Percentiles rank a stretch among this genome's conserved stretches.
These are phyloP conservation scores for human DNA, from an alignment of 2,113 vertebrate species.

Conservation along the genomic window GRCh38 chr2:169282001-169282500, in stretches of 20 bases:
- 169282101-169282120: not conserved
- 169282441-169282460: not conserved
- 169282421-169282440: not conserved
- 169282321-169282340: not conserved
- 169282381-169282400: not conserved
- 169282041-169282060: not conserved
- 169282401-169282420: not conserved
- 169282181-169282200: conserved; percentile 5
- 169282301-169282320: not conserved
- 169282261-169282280: not conserved
- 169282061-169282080: conserved; percentile 7
- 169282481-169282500: not conserved
- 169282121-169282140: conserved; percentile 6
- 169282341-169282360: not conserved
- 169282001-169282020: not conserved
- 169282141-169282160: conserved; percentile 33
- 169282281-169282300: not conserved
- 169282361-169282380: not conserved
- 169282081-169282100: not conserved
- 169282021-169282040: not conserved
- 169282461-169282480: not conserved
- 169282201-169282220: not conserved
- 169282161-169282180: not conserved
- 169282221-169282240: not conserved
- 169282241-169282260: not conserved